A percentile compares a stretch with the other conserved stretches of the same genome.
Conservation (phyloP, 2,888 invertebrate genomes). For the Diabrotica balteata region DNA sequence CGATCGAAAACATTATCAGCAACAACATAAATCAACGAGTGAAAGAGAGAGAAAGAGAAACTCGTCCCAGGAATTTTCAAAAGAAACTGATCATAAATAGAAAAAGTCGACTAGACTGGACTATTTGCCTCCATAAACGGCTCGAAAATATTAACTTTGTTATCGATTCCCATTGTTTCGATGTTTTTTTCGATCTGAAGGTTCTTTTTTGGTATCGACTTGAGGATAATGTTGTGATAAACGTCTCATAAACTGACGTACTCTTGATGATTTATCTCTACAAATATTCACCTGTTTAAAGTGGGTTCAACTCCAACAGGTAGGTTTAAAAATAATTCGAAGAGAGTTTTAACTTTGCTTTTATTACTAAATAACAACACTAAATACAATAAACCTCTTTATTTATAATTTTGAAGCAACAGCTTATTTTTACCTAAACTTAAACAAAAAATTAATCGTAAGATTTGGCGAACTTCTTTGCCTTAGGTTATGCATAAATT, state of each 20-base stretch:
- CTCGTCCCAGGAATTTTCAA: slow-evolving; percentile 43
- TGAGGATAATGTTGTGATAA: slow-evolving; percentile 30
- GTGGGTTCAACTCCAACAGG: too few relatives aligned
- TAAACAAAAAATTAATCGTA: too few relatives aligned
- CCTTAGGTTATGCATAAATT: too few relatives aligned
- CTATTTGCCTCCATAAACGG: slow-evolving; percentile 47
- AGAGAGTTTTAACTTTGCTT: too few relatives aligned
- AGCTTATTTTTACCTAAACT: too few relatives aligned
- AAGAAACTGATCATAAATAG: slow-evolving; percentile 51
- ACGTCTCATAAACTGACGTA: slow-evolving; percentile 36
- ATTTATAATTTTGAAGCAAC: too few relatives aligned
- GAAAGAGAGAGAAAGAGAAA: slow-evolving; percentile 31
- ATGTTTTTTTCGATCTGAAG: slow-evolving; percentile 39
- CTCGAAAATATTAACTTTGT: slow-evolving; percentile 43
- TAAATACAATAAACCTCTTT: too few relatives aligned
- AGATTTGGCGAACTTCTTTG: too few relatives aligned
- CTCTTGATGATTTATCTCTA: slow-evolving; percentile 31
- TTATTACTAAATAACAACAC: too few relatives aligned
- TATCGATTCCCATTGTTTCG: slow-evolving; percentile 46
- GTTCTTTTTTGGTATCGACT: slow-evolving; percentile 29
- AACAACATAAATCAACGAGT: slow-evolving; percentile 54
- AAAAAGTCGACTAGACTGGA: slow-evolving; percentile 49
- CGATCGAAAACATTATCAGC: slow-evolving; percentile 59
- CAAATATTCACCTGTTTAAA: background rate
- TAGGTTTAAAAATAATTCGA: too few relatives aligned